These are phyloP conservation scores for Acromyrmex echinatior DNA, from an alignment of 1,140 invertebrate genomes.

Conservation along the genomic window DNA sequence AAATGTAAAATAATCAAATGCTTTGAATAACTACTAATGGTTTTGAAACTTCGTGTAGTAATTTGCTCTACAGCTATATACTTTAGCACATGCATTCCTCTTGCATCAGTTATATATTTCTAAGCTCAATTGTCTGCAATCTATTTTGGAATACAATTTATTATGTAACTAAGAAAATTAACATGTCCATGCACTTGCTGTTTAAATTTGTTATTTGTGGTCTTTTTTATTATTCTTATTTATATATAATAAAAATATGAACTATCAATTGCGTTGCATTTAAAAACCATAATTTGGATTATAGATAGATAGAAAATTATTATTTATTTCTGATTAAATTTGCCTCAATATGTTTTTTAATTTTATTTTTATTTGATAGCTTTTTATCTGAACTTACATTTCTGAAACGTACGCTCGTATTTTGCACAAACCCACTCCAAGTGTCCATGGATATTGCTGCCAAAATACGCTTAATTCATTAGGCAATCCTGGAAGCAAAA, in stretches of 20 bases:
- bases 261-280: not conserved
- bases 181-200: not conserved
- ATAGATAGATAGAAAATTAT: too few relatives aligned
- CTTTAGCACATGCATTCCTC: not conserved
- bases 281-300: too few relatives aligned
- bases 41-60: conserved; percentile 11
- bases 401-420: conserved; percentile 90
- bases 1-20: conserved; percentile 16
- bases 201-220: not conserved
- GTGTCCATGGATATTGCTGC: conserved; percentile 96
- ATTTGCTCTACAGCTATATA: not conserved
- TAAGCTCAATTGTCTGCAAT: conserved; percentile 2
- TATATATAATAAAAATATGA: conserved; percentile 11
- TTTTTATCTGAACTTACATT: conserved; percentile 77
- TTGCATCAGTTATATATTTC: not conserved
- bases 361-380: not conserved
- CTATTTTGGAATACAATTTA: not conserved
- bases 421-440: conserved; percentile 94
- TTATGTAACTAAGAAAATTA: not conserved
- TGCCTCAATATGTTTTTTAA: not conserved
- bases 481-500: conserved; percentile 91
- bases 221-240: not conserved
- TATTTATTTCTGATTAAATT: not conserved
- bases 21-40: not conserved
- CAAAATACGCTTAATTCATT: conserved; percentile 94